Evolutionary conservation across 2,113 vertebrate species (phyloP).

Genomic region (Laticauda colubrina): DNA sequence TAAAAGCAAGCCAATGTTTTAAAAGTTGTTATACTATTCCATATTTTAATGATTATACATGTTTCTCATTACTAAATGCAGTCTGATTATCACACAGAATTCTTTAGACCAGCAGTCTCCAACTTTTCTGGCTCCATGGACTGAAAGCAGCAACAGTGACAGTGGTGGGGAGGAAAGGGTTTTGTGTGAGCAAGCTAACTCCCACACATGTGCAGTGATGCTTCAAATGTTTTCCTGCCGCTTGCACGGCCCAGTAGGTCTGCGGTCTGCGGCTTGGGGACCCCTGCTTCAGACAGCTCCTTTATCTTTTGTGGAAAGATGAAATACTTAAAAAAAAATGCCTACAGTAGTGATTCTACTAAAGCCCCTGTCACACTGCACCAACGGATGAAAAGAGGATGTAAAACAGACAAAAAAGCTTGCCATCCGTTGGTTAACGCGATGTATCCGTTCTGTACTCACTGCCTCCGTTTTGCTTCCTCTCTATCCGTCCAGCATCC

Average conservation of each 20-base stretch:
- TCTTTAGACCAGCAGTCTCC: not conserved
- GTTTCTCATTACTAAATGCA: not conserved
- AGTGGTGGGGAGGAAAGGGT: not conserved
- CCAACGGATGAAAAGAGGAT: too few species aligned
- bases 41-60: not conserved
- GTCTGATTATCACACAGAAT: not conserved
- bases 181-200: not conserved
- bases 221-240: not conserved
- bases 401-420: too few species aligned
- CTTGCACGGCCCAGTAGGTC: too few species aligned
- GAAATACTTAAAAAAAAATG: not conserved
- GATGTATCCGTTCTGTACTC: too few species aligned
- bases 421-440: too few species aligned
- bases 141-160: not conserved
- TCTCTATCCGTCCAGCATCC: too few species aligned
- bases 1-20: slow-evolving; percentile 63
- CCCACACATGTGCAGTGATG: not conserved
- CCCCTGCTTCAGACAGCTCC: too few species aligned
- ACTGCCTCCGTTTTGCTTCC: too few species aligned
- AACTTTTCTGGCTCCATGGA: not conserved
- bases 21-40: slow-evolving; percentile 30
- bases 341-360: not conserved
- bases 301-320: not conserved
- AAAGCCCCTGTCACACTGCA: too few species aligned
- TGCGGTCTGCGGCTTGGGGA: too few species aligned